Evolutionary conservation across 2,888 invertebrate genomes (phyloP).

Genomic region (Chrysolina americana): DNA sequence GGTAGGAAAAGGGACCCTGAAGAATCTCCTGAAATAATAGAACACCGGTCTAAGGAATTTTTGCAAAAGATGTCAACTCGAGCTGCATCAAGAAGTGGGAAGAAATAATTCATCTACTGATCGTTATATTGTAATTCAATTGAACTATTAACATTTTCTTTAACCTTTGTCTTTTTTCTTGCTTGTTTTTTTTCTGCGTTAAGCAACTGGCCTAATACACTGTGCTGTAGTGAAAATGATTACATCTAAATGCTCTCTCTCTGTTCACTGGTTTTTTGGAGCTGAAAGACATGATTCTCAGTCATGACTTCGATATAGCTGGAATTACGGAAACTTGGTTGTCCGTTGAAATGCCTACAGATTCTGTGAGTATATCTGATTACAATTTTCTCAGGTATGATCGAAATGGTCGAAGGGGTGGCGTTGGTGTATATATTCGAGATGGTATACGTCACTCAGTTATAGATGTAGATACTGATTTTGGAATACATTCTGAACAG

Average conservation of each 20-base stretch:
- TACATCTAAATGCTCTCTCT: slow-evolving; percentile 7
- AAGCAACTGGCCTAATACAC: slow-evolving; percentile 7
- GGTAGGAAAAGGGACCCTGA: too few species aligned
- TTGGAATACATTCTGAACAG: too few species aligned
- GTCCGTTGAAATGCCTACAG: background rate
- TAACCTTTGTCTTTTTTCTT: background rate
- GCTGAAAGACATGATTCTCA: slow-evolving; percentile 8
- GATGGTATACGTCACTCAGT: too few species aligned
- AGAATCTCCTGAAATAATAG: too few species aligned
- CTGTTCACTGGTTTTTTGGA: slow-evolving; percentile 18
- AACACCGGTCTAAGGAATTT: too few species aligned
- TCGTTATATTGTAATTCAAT: too few species aligned
- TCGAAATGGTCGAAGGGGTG: background rate
- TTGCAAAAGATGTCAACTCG: too few species aligned
- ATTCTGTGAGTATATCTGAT: background rate
- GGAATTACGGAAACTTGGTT: slow-evolving; percentile 21
- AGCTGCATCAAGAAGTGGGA: too few species aligned
- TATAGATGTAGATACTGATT: too few species aligned
- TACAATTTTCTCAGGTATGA: slow-evolving; percentile 3
- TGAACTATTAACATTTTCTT: too few species aligned
- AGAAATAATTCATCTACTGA: too few species aligned
- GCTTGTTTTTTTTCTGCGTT: background rate
- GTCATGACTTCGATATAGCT: slow-evolving; percentile 13
- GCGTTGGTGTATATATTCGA: slow-evolving; percentile 14
- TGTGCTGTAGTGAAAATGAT: slow-evolving; percentile 2